phyloP scores from a whole-genome alignment of 2,888 invertebrate genomes.

The Acanthosepion lycidas region DNA sequence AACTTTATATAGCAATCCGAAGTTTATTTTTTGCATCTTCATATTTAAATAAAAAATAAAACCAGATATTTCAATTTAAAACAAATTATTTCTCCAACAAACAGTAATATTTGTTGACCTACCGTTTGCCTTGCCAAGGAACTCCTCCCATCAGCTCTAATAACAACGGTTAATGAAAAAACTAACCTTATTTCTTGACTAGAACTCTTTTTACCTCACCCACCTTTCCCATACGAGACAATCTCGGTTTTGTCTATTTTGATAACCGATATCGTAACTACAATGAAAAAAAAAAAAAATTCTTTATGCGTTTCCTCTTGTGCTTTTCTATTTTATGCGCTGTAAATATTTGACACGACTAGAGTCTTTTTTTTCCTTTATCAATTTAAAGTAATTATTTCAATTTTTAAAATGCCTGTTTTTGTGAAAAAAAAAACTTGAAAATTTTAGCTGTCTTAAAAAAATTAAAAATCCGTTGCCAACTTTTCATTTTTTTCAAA shows the following conservation, averaged over 20 bases:
- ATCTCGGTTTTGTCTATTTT: neutral
- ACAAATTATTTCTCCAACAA: too few relatives aligned
- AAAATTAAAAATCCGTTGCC: too few relatives aligned
- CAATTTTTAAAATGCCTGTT: too few relatives aligned
- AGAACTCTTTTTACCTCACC: neutral
- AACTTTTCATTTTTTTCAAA: too few relatives aligned
- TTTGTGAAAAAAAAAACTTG: too few relatives aligned
- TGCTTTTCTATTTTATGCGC: neutral
- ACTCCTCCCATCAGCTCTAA: neutral
- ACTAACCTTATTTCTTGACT: neutral
- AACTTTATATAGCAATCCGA: too few relatives aligned
- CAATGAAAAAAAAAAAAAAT: neutral
- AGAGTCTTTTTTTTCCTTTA: neutral
- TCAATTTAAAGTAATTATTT: neutral
- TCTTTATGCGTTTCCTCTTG: neutral
- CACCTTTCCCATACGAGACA: too few relatives aligned
- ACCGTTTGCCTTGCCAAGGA: neutral
- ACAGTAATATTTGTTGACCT: neutral
- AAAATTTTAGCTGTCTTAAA: too few relatives aligned
- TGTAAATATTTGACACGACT: neutral
- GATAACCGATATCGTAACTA: neutral
- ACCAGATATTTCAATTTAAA: too few relatives aligned
- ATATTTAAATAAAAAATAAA: too few relatives aligned
- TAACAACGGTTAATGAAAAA: neutral
- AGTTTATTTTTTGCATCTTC: too few relatives aligned